Conservation (phyloP, 92 coral and sea anemone genomes). For the Isaurus tuberculatus region DNA sequence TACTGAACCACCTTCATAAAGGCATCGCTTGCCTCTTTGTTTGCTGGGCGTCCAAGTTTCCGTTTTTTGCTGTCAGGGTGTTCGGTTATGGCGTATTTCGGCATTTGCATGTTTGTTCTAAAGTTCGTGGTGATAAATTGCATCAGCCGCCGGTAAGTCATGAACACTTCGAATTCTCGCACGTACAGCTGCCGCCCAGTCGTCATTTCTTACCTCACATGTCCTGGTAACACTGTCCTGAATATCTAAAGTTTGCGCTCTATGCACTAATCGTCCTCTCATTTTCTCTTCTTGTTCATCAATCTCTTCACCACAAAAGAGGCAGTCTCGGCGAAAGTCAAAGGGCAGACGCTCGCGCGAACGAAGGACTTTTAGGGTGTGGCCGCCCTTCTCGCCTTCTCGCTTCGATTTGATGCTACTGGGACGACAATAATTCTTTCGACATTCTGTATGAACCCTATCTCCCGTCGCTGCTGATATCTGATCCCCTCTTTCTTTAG, state of each 20-base stretch:
- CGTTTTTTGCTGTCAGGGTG: constrained; percentile 11
- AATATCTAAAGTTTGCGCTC: neutral
- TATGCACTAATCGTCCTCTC: neutral
- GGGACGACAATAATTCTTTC: neutral
- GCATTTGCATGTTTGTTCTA: neutral
- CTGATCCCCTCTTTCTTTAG: neutral
- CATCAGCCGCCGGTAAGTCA: neutral
- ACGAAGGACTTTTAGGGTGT: neutral
- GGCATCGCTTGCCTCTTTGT: neutral
- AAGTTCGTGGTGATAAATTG: constrained; percentile 6
- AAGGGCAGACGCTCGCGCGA: neutral
- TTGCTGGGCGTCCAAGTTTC: constrained; percentile 36
- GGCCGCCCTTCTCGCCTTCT: neutral
- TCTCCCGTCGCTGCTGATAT: neutral
- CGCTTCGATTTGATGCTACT: neutral
- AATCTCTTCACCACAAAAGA: neutral
- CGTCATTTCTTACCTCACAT: constrained; percentile 1
- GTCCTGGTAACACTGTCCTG: neutral
- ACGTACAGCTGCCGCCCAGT: constrained; percentile 2
- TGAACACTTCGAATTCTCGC: neutral
- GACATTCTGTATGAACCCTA: neutral
- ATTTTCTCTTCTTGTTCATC: neutral
- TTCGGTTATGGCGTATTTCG: neutral
- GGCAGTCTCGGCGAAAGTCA: neutral
- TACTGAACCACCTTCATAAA: constrained; percentile 1